Evolutionary conservation across 1,140 invertebrate species (phyloP).

Genomic region (Zaprionus capensis): DNA sequence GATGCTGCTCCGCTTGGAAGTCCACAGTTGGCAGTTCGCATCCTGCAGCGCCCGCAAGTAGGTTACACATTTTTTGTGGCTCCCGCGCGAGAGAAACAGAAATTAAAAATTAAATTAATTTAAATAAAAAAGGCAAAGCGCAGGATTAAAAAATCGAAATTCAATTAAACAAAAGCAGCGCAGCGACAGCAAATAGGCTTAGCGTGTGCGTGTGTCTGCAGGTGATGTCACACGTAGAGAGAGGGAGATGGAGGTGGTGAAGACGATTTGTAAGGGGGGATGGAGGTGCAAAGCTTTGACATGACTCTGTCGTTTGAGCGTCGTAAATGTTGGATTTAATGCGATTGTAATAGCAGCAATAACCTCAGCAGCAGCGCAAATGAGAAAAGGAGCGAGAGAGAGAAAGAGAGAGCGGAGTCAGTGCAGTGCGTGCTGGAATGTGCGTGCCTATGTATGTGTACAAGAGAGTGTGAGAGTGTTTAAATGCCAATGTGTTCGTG

Average conservation of each 20-base stretch:
- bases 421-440: conserved; percentile 17
- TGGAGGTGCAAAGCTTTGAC: conserved; percentile 2
- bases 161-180: neutral
- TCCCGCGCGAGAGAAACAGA: conserved; percentile 14
- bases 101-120: conserved; percentile 9
- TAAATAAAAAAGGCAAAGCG: conserved; percentile 22
- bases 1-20: conserved; percentile 51
- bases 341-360: conserved; percentile 43
- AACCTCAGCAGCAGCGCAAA: conserved; percentile 13
- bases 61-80: conserved; percentile 69
- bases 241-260: neutral
- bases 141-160: neutral
- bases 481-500: neutral
- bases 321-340: conserved; percentile 45
- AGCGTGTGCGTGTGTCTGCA: neutral
- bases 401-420: neutral
- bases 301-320: conserved; percentile 28
- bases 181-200: neutral
- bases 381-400: neutral
- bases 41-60: conserved; percentile 74
- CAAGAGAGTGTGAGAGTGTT: neutral
- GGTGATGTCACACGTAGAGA: conserved; percentile 13
- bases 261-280: neutral
- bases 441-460: conserved; percentile 1
- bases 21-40: conserved; percentile 63